phyloP scores from a whole-genome alignment of 2,797 vertebrate genomes.

The Mormyrops attenuatus region DNA sequence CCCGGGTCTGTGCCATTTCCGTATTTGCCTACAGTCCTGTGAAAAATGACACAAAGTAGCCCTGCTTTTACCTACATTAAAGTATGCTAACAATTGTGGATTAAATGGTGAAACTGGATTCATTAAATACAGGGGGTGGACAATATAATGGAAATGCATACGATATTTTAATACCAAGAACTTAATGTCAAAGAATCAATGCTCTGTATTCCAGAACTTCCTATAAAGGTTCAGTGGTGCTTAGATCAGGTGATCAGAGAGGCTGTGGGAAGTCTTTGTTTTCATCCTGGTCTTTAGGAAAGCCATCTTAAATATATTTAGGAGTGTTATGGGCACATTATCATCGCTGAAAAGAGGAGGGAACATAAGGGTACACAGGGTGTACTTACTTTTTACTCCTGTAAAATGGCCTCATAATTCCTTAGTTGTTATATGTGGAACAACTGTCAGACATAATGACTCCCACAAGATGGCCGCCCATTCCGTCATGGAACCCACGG shows the following conservation, averaged over 20 bases:
- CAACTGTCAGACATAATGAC: not conserved
- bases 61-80: not conserved
- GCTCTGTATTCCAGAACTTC: not conserved
- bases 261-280: not conserved
- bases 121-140: constrained; percentile 26
- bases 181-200: not conserved
- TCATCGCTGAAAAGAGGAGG: not conserved
- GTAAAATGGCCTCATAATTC: not conserved
- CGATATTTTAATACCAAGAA: not conserved
- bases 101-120: constrained; percentile 26
- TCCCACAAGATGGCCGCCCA: not conserved
- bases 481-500: not conserved
- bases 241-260: not conserved
- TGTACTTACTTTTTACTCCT: not conserved
- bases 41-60: not conserved
- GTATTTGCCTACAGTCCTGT: not conserved
- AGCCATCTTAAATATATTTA: not conserved
- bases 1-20: not conserved
- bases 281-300: not conserved
- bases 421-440: not conserved
- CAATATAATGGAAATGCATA: not conserved
- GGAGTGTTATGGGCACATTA: not conserved
- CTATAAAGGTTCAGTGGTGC: not conserved
- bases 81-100: not conserved
- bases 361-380: not conserved